Base-by-base conservation (phyloP, 2,797 vertebrate genomes). In the Malacoraja senta region DNA sequence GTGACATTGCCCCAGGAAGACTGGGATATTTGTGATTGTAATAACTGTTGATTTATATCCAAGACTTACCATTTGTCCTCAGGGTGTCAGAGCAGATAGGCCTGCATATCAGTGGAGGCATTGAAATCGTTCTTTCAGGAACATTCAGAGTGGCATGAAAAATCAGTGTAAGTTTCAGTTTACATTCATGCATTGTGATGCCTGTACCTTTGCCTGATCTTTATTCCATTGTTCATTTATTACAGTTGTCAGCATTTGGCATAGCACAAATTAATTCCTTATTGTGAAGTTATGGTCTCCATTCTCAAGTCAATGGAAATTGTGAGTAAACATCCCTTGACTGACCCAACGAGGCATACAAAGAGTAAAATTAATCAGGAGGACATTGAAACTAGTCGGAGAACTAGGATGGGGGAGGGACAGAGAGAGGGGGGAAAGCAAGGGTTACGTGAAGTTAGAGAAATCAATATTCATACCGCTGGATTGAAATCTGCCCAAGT, bases 1-100 rank as follows among this genome's bases (percentile, higher is more conserved):
- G 35, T 74, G 44, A 92, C 71, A 53, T 72, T 92, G 90, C 71
- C 90, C 24, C 90, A 92, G 90, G 71, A 92, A 26, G 24, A 29
- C 26, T 74, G 90, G 13, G 26, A 76, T 53, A 53, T 72, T 74
- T 76, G n/a, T 68, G 84, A 92, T 58, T 12, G 44, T n/a, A 92
- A 74, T 15, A 92, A 76, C 38, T n/a, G 90, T 92, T 1, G 38
- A 53, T 76, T 76, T 58, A 92, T 92, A 76, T 76, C 65, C 44
- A 26, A 92, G 38, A 9, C 90, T n/a, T 24, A 44, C 38, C 68
- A 26, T 29, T 44, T 74, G 71, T 71, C 90, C 72, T 76, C 24
- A 26, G 13, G 90, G 24, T 9, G 26, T 92, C 35, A 29, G 26
- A n/a, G 72, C 53, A 53, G 38, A 74, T 92, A 76, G 68, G 29